Percentiles rank a stretch among this genome's conserved stretches.
These are phyloP conservation scores for Nanorana parkeri DNA, from an alignment of 2,113 vertebrate species.

Conservation along the genomic window DNA sequence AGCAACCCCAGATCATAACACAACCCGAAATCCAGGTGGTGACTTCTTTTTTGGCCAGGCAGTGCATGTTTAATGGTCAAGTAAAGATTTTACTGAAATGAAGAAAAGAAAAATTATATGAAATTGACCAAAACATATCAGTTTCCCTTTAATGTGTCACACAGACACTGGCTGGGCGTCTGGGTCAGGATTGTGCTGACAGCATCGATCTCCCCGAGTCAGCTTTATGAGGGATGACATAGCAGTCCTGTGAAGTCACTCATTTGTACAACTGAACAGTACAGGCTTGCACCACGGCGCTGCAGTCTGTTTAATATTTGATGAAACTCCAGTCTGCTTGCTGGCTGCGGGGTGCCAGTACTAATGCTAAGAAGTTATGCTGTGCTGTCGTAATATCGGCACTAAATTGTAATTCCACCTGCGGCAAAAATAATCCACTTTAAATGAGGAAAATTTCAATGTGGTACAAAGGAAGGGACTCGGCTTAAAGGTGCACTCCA, in stretches of 20 bases:
- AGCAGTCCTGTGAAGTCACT: constrained; percentile 16
- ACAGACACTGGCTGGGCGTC: no score
- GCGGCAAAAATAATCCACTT: not conserved
- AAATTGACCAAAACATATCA: no score
- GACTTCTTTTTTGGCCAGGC: no score
- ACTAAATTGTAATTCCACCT: not conserved
- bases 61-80: no score
- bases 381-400: not conserved
- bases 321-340: constrained; percentile 31
- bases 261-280: constrained; percentile 30
- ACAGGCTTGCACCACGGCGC: not conserved
- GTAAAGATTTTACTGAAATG: no score
- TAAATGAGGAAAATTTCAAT: not conserved
- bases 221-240: not conserved
- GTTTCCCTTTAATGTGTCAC: no score
- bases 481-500: no score
- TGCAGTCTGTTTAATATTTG: constrained; percentile 30
- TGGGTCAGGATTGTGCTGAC: not conserved
- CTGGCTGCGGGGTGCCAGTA: not conserved
- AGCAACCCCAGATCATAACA: no score
- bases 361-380: not conserved
- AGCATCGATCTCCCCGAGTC: not conserved
- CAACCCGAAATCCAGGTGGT: no score
- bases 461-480: no score
- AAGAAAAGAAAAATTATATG: no score